Base-by-base conservation (phyloP, 1,140 invertebrate genomes). In the Drosophila bifasciata region DNA sequence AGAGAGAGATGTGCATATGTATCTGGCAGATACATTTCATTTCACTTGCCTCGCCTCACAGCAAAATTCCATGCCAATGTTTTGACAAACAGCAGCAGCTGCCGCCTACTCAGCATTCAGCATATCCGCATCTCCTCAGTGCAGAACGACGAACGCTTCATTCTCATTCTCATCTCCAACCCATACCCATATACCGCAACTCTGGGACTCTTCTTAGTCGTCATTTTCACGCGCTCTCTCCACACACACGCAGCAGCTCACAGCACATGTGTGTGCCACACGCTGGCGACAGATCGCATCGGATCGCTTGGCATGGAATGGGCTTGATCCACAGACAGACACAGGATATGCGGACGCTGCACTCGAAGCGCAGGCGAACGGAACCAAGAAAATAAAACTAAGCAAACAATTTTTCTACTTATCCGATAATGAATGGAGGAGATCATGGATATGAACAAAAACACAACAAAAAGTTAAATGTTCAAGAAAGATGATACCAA, bases 21-120 rank as follows among this genome's bases (percentile, higher is more conserved):
- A 79, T 74, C 63, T 70, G 44, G 53, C 56, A 70, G 76, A 79
- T 79, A 66, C 76, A 79, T 79, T 64, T 77, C 74, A 78, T 68
- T 77, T 66, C 55, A 77, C 52, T 63, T 50, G 59, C 66, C 64
- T 15, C 40, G 75, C 66, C 66, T 50, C 60, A 53, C 74, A 71
- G 67, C 55, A 51, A 36, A 75, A 75, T 67, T 75, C 53, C 71
- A 67, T 75, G 71, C 61, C 52, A 75, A 59, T 75, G 49, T 76
- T 75, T 75, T 76, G 72, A 76, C 71, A 76, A 76, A 75, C 71
- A 76, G 62, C 72, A 76, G 72, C 71, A 75, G 72, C 72, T 76
- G 72, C 72, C 66, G 63, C 66, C 66, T 69, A 69, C 66, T 75
- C 52, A 56, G 71, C 70, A 74, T 75, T 75, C 72, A 75, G 48